Evolutionary conservation across 2,888 invertebrate genomes (phyloP), one percentile per base, ranked within the genome.

Genomic region (Dastarcus helophoroides): DNA sequence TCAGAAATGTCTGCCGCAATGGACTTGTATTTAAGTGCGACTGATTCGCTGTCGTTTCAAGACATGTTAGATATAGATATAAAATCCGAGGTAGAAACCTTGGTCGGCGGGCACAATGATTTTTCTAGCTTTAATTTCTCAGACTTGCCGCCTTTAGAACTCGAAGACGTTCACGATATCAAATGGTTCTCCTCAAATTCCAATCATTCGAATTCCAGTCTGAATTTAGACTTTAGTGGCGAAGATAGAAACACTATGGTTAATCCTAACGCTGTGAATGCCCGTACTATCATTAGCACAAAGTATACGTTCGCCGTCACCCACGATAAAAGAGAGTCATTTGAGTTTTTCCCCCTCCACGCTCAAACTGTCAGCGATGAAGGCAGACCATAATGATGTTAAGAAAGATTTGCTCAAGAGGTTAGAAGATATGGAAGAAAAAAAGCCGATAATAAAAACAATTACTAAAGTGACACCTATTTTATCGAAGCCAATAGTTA

Each of bases 41-140:
- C 54, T 7, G 69, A 69, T 46, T 67, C 68, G 28, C 52, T 68
- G 55, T 82, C 85, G 29, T 73, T 89, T 51, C 85, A 88, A 59
- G 89, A 90, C 54, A 85, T 89, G 80, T 70, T 90, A 41, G 88
- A 89, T 54, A 79, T 84, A 59, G 90, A 89, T 55, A 85, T 90
- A 39, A 83, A 85, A 55, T 76, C 78, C 42, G 86, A 86, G 62
- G 82, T 85, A 46, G 86, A 83, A 39, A 79, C 78, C 31, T 76
- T 82, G 34, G 73, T 84, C 26, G 79, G 80, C 36, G 77, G 78
- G 37, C 73, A 73, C 40, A 76, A 75, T 50, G 74, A 74, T 47
- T 65, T 73, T 11, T 61, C 73, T 44, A 71, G 71, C 34, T 63
- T 73, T 50, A 72, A 70, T 56, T 74, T 73, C 54, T 66, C 69